Conservation (phyloP, 2,888 invertebrate species). For the Amphimallon solstitiale region DNA sequence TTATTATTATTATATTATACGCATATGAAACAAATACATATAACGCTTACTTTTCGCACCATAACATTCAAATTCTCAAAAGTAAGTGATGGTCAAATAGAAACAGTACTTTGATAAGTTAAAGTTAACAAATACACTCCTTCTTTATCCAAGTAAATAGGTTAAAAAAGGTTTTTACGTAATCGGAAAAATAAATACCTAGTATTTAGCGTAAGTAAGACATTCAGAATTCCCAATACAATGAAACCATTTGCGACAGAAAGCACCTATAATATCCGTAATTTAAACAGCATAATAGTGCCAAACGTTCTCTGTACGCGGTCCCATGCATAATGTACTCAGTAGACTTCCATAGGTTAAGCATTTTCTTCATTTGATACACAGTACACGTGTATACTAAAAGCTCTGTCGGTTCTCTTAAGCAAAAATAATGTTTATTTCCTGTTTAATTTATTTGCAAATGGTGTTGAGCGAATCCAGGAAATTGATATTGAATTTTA, state of each 20-base stretch:
- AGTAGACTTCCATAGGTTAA: neutral
- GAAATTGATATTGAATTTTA: constrained; percentile 20
- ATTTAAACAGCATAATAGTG: constrained; percentile 1
- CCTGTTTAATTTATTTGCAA: constrained; percentile 27
- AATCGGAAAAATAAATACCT: neutral
- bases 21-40: too few species aligned
- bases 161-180: too few species aligned
- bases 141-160: too few species aligned
- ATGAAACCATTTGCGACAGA: neutral
- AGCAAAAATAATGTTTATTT: constrained; percentile 15
- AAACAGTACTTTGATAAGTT: too few species aligned
- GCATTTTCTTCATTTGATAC: constrained; percentile 26
- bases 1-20: too few species aligned
- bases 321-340: too few species aligned
- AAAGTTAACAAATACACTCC: too few species aligned
- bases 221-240: neutral
- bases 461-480: constrained; percentile 1
- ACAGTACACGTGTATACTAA: constrained; percentile 15
- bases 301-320: neutral
- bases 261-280: neutral
- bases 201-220: neutral
- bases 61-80: too few species aligned
- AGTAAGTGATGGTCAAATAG: too few species aligned
- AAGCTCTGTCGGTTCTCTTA: constrained; percentile 21
- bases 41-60: too few species aligned